Evolutionary conservation across 1,140 invertebrate species (phyloP).

Genomic region (Nixonia krombeini): DNA sequence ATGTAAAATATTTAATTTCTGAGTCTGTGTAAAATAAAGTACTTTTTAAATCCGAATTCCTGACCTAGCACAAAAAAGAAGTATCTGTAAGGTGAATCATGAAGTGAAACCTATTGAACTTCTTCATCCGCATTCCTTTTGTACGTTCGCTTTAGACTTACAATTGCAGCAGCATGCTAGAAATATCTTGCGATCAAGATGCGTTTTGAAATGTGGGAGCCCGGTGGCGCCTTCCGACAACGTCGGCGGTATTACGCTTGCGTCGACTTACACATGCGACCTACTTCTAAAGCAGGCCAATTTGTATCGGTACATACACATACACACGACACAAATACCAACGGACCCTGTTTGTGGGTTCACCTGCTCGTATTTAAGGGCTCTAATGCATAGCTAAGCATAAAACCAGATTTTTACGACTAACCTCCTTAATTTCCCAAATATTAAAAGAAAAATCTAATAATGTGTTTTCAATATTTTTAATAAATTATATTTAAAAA

Average conservation of each 20-base stretch:
- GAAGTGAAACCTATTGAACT: constrained; percentile 11
- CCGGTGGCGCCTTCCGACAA: constrained; percentile 38
- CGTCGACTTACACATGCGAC: constrained; percentile 18
- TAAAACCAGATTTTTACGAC: constrained; percentile 42
- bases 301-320: constrained; percentile 18
- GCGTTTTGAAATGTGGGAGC: constrained; percentile 12
- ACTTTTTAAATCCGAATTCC: background rate
- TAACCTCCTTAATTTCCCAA: constrained; percentile 11
- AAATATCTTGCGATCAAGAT: constrained; percentile 26
- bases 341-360: constrained; percentile 19
- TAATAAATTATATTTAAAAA: too few relatives aligned
- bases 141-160: background rate
- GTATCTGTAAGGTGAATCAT: constrained; percentile 2
- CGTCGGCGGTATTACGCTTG: constrained; percentile 14
- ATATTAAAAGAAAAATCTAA: constrained; percentile 18
- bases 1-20: too few relatives aligned
- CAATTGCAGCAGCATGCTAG: constrained; percentile 8
- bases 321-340: background rate
- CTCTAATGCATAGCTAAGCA: constrained; percentile 41
- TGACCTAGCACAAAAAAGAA: constrained; percentile 1
- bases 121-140: constrained; percentile 26
- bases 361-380: constrained; percentile 43
- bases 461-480: constrained; percentile 17
- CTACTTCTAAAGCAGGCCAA: constrained; percentile 21
- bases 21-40: too few relatives aligned